Evolutionary conservation across 2,888 invertebrate species (phyloP), one percentile per base, ranked within the genome.

Genomic region (Xestia sexstrigata): DNA sequence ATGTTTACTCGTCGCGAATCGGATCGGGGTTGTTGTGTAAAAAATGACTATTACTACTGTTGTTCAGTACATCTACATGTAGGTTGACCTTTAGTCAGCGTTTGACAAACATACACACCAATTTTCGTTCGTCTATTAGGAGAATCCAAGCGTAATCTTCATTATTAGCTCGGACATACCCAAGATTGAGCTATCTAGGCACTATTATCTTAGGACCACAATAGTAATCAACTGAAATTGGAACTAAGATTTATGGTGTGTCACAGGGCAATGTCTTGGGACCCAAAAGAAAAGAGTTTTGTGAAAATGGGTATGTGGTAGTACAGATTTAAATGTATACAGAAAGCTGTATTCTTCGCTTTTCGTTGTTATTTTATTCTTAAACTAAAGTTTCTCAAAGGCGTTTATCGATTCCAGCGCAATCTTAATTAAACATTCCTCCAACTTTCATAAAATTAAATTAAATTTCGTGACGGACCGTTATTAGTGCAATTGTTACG

Each of bases 1-100:
- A 55, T 87, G 81, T 84, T 79, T 84, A 73, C 84, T 84, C 70
- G 74, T 79, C 81, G 81, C 83, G 70, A 84, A 86, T 84, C 52
- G 71, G 17, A 83, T 70, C 63, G 60, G 74, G 69, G 47, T 70
- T 60, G 67, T 83, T 79, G 69, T 80, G 42, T 67, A 68, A 70
- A 72, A 83, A 73, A 86, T 62, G 20, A 84, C 52, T 63, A 63
- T 74, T 45, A 42, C 45, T 65, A 69, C 70, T 63, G 58, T 47
- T n/a, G 15, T 58, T 72, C 15, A 2, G 35, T 42, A 47, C n/a
- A 66, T n/a, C 42, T 65, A 49, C 13, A 30, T 26, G 23, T 67
- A 70, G 47, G 15, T 55, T 58, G 52, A 74, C 52, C 58, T 63
- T 60, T 15, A 42, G 17, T 68, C 39, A 23, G 81, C 55, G 20